Base-by-base conservation (phyloP, 2,888 invertebrate species). In the Morpho achilles region DNA sequence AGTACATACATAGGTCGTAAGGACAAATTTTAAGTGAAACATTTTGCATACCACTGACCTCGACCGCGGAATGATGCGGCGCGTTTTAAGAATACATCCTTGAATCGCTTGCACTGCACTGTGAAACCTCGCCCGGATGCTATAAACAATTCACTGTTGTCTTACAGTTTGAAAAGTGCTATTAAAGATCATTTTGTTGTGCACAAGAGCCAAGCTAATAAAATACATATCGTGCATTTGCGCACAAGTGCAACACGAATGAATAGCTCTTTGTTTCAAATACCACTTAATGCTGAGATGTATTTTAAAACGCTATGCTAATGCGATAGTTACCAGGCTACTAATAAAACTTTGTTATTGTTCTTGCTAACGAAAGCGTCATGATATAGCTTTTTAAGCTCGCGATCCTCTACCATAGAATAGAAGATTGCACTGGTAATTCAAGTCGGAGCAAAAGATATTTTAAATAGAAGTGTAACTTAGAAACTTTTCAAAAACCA, bases 221-320 rank as follows among this genome's bases (percentile, higher is more conserved):
- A 53, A 55, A 55, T 55, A 40, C 52, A 48, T 58, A 58, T 53
- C 53, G 56, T 56, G 52, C 55, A 44, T 45, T 41, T 32, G 39
- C 16, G 43, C 40, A 53, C 56, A 60, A 60, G 53, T 56, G 52
- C 52, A 49, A 43, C 50, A 57, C 60, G 62, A 61, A 61, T 67
- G 64, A 67, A 67, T 67, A 56, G 66, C 55, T 56, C 67, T 67
- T 67, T 67, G 66, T 67, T 65, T 49, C 44, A 16, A 43, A 53
- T 43, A 51, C 55, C 59, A 63, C 63, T 63, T 63, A 49, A 40
- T 56, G 52, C 42, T 51, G 16, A 16, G 41, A 60, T 60, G 53
- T 56, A 45, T 50, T 55, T 58, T 50, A 53, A 53, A 58, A 53
- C 45, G 50, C 44, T 58, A 58, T 58, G 58, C 53, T 58, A 58